Evolutionary conservation across 2,113 vertebrate species (phyloP), one percentile per base, ranked within the genome.

Genomic region (Egretta garzetta): DNA sequence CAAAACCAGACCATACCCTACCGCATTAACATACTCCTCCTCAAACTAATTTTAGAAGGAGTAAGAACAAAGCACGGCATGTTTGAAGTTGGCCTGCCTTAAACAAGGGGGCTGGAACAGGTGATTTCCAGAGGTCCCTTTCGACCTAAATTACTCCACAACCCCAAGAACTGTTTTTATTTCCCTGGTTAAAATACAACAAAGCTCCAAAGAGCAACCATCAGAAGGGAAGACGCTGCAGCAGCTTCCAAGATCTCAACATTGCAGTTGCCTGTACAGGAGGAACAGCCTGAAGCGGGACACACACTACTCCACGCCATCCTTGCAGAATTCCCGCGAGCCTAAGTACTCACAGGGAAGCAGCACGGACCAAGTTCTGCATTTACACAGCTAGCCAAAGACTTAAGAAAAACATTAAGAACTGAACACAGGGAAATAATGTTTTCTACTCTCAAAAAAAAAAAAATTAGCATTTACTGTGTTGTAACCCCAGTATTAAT

Each of bases 11-110:
- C 86, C 72, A n/a, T 80, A 75, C 33, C 59, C 93, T 67, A 20
- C 73, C 13, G 8, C 92, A 95, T 96, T 97, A 96, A 74, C 94
- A 96, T 95, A 96, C 89, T 96, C 96, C 95, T 96, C 93, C 96
- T 96, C 94, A 93, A 73, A 59, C 94, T 95, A 95, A 95, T 89
- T 95, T 96, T 96, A 96, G 94, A 68, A 85, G 39, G 37, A 94
- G 53, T 41, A 84, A 95, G 96, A 96, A 96, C 95, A 95, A 88
- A 94, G 88, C 67, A 80, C 9, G 56, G 0, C 66, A 76, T 68
- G 80, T 64, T 89, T 85, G 66, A 94, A 89, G 84, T 7, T 35
- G 73, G 77, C 70, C 80, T 33, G 43, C 80, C 82, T 90, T 66
- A 62, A 88, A 86, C 55, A 80, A 43, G 49, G 79, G 55, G 71